These are phyloP conservation scores for Drosophila stalkeri DNA, from an alignment of 2,888 invertebrate genomes.

Conservation along the genomic window DNA sequence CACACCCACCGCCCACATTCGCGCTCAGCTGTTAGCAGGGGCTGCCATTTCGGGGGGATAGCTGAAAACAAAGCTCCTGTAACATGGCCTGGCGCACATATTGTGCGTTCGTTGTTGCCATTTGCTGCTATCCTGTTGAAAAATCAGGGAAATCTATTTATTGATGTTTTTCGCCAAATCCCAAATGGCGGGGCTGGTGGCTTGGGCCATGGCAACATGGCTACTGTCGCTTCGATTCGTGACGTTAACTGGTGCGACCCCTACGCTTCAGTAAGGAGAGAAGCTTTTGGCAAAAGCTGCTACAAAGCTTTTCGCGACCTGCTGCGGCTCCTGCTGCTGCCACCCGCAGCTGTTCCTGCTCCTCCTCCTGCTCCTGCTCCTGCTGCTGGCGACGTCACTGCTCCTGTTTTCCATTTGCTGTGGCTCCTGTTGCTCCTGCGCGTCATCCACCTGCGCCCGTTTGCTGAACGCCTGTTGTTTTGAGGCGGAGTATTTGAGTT, in stretches of 20 bases:
- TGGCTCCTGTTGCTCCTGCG: slow-evolving; percentile 63
- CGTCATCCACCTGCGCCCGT: not conserved
- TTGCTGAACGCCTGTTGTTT: slow-evolving; percentile 77
- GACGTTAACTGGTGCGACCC: slow-evolving; percentile 47
- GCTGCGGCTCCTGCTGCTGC: slow-evolving; percentile 20
- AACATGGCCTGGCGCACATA: not conserved
- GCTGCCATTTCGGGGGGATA: not conserved
- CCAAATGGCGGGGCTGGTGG: slow-evolving; percentile 15
- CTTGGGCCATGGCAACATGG: slow-evolving; percentile 22
- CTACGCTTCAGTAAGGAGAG: slow-evolving; percentile 21
- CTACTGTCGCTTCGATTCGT: slow-evolving; percentile 10
- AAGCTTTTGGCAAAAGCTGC: slow-evolving; percentile 33
- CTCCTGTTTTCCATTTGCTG: slow-evolving; percentile 60
- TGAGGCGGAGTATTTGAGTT: slow-evolving; percentile 84
- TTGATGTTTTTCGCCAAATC: slow-evolving; percentile 79
- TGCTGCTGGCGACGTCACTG: slow-evolving; percentile 57
- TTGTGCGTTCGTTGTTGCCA: slow-evolving; percentile 27
- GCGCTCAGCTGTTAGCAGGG: slow-evolving; percentile 1
- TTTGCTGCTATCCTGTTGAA: slow-evolving; percentile 81
- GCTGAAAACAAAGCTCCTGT: slow-evolving; percentile 19
- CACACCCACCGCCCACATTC: not conserved
- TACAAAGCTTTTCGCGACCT: slow-evolving; percentile 23
- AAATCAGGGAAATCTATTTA: slow-evolving; percentile 85
- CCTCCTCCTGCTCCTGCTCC: no score
- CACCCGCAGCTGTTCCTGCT: no score